phyloP scores from a whole-genome alignment of 2,797 vertebrate genomes.

The Artibeus jamaicensis region DNA sequence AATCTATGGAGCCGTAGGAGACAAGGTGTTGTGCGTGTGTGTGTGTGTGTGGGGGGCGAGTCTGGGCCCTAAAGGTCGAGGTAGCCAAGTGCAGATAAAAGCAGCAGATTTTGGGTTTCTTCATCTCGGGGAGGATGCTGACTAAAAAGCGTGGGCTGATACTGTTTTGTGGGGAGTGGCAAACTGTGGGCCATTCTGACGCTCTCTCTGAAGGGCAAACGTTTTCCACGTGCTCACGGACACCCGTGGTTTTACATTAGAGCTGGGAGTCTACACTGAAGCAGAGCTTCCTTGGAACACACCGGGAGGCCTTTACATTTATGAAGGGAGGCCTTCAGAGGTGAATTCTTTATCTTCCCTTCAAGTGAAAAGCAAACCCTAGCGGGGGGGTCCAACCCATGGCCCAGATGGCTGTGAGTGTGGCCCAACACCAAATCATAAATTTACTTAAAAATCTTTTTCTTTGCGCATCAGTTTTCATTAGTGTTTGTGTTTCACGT shows the following conservation, averaged over 20 bases:
- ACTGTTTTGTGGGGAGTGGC: not conserved
- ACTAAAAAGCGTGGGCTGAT: not conserved
- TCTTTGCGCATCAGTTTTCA: no score
- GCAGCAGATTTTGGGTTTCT: not conserved
- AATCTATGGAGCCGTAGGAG: not conserved
- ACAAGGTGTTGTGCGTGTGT: fast-evolving
- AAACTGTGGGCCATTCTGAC: not conserved
- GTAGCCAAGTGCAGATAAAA: no score
- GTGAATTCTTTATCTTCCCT: not conserved
- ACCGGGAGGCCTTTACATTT: not conserved
- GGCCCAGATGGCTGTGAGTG: no score
- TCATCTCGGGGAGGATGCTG: not conserved
- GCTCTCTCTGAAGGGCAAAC: not conserved
- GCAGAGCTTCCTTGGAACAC: not conserved
- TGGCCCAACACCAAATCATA: no score
- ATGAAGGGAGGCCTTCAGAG: not conserved
- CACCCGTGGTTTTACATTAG: fast-evolving
- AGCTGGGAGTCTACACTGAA: no score
- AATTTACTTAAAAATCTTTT: no score
- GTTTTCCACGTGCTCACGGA: not conserved
- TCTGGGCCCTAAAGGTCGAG: not conserved
- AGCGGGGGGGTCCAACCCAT: no score
- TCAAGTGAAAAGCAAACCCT: not conserved
- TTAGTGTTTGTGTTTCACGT: no score
- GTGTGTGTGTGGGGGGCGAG: fast-evolving